Base-by-base conservation (phyloP, 2,888 invertebrate genomes). In the Acleris holmiana region DNA sequence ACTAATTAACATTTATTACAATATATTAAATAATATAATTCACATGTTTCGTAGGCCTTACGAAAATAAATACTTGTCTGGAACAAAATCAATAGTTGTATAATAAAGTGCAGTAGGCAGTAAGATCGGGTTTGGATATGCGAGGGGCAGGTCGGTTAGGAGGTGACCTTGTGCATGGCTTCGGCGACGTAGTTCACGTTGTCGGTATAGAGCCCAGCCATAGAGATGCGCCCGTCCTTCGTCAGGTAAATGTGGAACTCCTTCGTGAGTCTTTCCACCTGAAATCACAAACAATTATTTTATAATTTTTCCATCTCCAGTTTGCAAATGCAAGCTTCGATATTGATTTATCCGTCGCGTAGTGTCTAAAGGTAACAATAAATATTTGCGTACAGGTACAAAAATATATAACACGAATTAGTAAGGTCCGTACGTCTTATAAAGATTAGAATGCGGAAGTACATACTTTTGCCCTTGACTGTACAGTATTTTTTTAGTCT, bases 201-300 rank as follows among this genome's bases (percentile, higher is more conserved):
- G 83, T 97, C 96, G 3, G 98, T 97, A 1, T 98, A 96, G 6
- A 99, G 96, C 60, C 99, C 99, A 62, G 99, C 99, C 93, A 99
- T 97, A 4, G 99, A 99, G 86, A 99, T 99, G 75, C 99, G 96
- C 0, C 99, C 99, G 88, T 99, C 99, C 87, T 98, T 98, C 0
- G 99, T 99, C 72, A 99, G 91, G 86, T 98, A 99, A 72, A 99
- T 94, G 84, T 97, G 97, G 93, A 95, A 97, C 29, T 99, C 97
- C 79, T 98, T 98, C 0, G 95, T 97, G 55, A 99, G 85, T 69
- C 94, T 94, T 74, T 95, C 97, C 60, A 98, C 97, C 97, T 98
- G 86, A 47, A 93, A 88, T 10, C 21, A n/a, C 59, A n/a, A 59
- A 53, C n/a, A 25, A 57, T 35, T 35, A 13, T 8, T 13, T 13